phyloP scores from a whole-genome alignment of 1,140 invertebrate genomes.

The Vanessa tameamea region DNA sequence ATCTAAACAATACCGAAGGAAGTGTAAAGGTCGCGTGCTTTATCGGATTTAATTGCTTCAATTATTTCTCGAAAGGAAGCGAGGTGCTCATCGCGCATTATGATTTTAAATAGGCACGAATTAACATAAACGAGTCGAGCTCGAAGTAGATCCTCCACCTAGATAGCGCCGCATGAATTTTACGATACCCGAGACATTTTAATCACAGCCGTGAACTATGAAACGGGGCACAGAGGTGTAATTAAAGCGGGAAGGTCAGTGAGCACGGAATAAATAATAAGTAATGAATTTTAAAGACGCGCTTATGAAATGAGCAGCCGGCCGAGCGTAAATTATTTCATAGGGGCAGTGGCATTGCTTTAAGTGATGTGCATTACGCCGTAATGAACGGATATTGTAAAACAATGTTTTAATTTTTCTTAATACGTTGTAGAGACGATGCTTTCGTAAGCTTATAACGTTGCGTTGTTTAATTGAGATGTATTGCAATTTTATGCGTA shows the following conservation, averaged over 20 bases:
- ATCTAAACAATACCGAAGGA: slow-evolving; percentile 58
- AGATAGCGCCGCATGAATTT: slow-evolving; percentile 65
- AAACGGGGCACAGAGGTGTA: slow-evolving; percentile 59
- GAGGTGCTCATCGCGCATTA: slow-evolving; percentile 63
- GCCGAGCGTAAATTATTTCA: slow-evolving; percentile 76
- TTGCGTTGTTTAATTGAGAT: slow-evolving; percentile 13
- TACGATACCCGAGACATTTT: slow-evolving; percentile 67
- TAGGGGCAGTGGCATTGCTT: slow-evolving; percentile 70
- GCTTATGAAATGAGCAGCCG: slow-evolving; percentile 73
- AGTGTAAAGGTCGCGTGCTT: slow-evolving; percentile 75
- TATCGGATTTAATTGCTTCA: slow-evolving; percentile 75
- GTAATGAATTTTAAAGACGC: slow-evolving; percentile 73
- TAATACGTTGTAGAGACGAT: slow-evolving; percentile 22
- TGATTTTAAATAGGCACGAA: slow-evolving; percentile 67
- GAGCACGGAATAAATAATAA: slow-evolving; percentile 75
- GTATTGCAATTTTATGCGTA: neutral
- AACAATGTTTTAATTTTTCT: slow-evolving; percentile 44
- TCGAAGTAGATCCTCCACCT: slow-evolving; percentile 52
- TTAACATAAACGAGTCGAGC: slow-evolving; percentile 62
- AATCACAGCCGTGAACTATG: slow-evolving; percentile 79
- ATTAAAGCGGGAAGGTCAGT: slow-evolving; percentile 78
- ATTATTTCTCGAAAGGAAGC: slow-evolving; percentile 70
- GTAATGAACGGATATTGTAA: slow-evolving; percentile 58
- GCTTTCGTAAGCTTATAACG: slow-evolving; percentile 29
- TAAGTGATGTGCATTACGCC: slow-evolving; percentile 59